Base-by-base conservation (phyloP, 2,113 vertebrate genomes). In the Sebastes schlegelii region DNA sequence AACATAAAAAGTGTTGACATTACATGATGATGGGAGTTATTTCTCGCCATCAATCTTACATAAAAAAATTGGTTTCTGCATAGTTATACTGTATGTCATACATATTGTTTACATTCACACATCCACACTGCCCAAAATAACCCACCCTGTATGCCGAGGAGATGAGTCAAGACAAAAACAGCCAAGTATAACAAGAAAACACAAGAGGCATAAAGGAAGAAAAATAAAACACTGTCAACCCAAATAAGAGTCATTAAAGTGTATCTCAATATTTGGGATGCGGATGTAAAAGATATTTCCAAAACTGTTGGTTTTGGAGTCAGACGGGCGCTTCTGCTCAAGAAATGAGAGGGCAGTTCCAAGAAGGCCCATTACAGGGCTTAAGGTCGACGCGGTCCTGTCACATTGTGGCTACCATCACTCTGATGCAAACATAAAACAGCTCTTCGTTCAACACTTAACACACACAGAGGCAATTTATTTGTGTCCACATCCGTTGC, bases 281-380 rank as follows among this genome's bases (percentile, higher is more conserved):
- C 74, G 83, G 72, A 86, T 85, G 74, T 79, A 74, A 87, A 81
- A 83, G 54, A 84, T 82, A 75, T 61, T 82, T 82, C 46, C 70
- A 62, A 86, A 88, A 83, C 42, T 82, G 74, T 91, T 92, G 78
- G 70, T 90, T 82, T 88, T 86, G 81, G 90, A 92, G 52, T 70
- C 60, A 26, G 49, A 17, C 11, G 23, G 51, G 60, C 45, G 2
- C 42, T 48, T 34, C 16, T 86, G 48, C 80, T 76, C 74, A 65
- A 80, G 82, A 81, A 91, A 88, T 84, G 80, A 86, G 65, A 76
- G 51, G 57, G 74, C 84, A 83, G 82, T 89, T 90, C 85, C 88
- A 89, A 85, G 63, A 84, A 90, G 79, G 76, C 89, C 62, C 86
- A 79, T 78, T 65, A 69, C 83, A 67, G 73, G 51, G 73, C 75